Conservation (phyloP, 2,888 invertebrate species). For the Thymelicus sylvestris region DNA sequence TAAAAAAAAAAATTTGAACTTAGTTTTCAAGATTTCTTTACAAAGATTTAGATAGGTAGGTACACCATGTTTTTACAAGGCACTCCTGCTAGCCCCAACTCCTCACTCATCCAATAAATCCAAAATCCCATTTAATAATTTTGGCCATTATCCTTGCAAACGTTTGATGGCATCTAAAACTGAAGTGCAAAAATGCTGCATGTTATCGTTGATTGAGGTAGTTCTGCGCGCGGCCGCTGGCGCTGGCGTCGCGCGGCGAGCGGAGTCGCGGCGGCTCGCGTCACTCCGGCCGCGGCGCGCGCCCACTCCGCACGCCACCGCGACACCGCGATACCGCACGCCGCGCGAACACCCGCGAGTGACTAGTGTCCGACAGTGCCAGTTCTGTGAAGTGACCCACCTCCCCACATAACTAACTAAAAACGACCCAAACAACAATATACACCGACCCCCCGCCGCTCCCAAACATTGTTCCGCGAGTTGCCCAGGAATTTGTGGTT, state of each 20-base stretch:
- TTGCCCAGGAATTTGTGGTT: constrained; percentile 72
- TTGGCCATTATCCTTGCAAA: background rate
- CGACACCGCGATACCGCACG: constrained; percentile 56
- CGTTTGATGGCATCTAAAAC: constrained; percentile 1
- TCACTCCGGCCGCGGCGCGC: constrained; percentile 82
- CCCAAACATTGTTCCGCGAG: constrained; percentile 15
- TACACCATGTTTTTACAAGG: background rate
- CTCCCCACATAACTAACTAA: constrained; percentile 6
- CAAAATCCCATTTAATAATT: background rate
- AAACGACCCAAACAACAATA: background rate
- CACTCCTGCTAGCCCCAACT: background rate
- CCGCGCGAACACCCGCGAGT: constrained; percentile 51
- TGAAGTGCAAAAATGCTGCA: constrained; percentile 41
- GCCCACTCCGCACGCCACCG: constrained; percentile 60
- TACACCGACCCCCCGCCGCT: background rate
- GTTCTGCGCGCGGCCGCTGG: constrained; percentile 52
- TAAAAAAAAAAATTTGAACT: background rate
- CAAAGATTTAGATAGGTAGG: background rate
- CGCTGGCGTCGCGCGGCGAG: constrained; percentile 60
- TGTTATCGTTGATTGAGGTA: constrained; percentile 61
- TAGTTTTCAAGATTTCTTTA: background rate
- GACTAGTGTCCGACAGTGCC: constrained; percentile 52
- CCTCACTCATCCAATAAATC: background rate
- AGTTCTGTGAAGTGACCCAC: constrained; percentile 53
- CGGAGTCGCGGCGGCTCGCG: constrained; percentile 61